Base-by-base conservation (phyloP, 1,140 invertebrate genomes). In the Caenorhabditis inopinata region DNA sequence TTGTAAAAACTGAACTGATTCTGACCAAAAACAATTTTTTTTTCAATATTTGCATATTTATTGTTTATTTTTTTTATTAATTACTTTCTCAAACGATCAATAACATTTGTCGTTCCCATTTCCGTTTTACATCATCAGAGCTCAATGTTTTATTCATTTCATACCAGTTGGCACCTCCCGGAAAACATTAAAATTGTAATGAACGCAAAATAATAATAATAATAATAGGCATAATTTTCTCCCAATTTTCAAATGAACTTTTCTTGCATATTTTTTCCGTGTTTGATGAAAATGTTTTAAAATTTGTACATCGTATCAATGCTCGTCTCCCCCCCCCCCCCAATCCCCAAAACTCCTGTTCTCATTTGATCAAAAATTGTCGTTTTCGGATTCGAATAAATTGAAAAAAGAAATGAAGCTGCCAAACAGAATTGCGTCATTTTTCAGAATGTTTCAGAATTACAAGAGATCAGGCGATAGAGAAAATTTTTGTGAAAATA, bases 61-160 rank as follows among this genome's bases (percentile, higher is more conserved):
- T 68, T 68, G 32, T 68, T 7, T 9, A n/a, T 9, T 9, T 1
- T 16, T 32, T 21, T 58, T 32, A 32, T 58, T 29, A 29, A 58
- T 32, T 58, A 14, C 14, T 58, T 58, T 32, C 27, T 18, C n/a
- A n/a, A 48, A 14, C 58, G 58, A 68, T 68, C 21, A 1, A 32
- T 58, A 32, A 42, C n/a, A n/a, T n/a, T 51, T 51, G 49, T 25
- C 49, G 49, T 32, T 38, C 2, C n/a, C 58, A 38, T 68, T 68
- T 68, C 58, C 58, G 58, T 68, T 68, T 68, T 68, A 68, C 58
- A 68, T 68, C 58, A 68, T 68, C 58, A 68, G 38, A 68, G 58
- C 58, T 68, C 58, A 68, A 68, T 16, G 11, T 38, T 68, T 38
- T 68, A 68, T 68, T 68, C 58, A 68, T 68, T 68, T 68, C 58